A percentile compares a stretch with the other conserved stretches of the same genome.
phyloP scores from a whole-genome alignment of 2,888 invertebrate species.

The Halictus quadricinctus region DNA sequence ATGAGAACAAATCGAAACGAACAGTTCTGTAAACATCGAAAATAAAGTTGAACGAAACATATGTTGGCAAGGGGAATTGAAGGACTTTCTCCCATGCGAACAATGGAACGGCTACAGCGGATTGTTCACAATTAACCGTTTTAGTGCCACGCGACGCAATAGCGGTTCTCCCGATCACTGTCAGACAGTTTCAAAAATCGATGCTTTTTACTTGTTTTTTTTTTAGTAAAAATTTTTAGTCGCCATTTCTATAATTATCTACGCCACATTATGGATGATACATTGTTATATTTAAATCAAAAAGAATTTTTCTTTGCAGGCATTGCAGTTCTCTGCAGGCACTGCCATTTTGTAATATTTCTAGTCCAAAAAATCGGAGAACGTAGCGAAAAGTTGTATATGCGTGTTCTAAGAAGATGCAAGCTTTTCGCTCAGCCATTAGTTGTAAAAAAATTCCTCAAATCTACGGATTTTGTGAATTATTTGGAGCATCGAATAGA shows the following conservation, averaged over 20 bases:
- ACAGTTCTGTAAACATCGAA: neutral
- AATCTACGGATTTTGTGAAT: neutral
- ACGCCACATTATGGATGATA: no score
- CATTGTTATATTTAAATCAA: no score
- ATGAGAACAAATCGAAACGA: neutral
- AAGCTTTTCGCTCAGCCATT: no score
- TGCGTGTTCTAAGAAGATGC: no score
- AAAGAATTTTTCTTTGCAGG: neutral
- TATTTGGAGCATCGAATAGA: neutral
- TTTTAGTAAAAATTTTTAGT: neutral
- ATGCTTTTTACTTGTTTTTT: neutral
- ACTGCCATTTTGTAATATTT: no score
- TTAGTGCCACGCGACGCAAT: neutral
- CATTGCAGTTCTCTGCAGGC: no score
- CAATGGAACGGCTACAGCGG: neutral
- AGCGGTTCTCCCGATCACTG: neutral
- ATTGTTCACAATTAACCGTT: neutral
- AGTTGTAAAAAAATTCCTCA: no score
- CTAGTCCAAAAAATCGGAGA: no score
- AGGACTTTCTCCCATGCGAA: neutral
- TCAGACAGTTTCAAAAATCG: neutral
- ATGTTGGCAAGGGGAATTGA: neutral
- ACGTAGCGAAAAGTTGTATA: no score
- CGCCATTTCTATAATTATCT: no score
- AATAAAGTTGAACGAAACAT: neutral